Conservation (phyloP, 2,113 vertebrate species). For the Phaetusa simplex region DNA sequence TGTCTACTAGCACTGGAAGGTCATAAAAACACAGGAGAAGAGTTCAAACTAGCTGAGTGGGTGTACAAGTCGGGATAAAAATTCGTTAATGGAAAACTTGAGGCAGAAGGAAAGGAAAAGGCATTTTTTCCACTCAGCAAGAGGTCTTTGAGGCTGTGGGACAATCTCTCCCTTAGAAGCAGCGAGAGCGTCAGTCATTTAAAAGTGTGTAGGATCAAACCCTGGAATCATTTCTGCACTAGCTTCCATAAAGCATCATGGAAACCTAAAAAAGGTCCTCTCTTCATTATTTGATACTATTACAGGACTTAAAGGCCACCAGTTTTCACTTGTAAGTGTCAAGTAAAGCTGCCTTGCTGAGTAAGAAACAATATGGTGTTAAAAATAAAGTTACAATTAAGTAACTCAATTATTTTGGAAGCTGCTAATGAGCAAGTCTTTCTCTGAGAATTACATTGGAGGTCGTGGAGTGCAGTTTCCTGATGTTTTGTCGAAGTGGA, state of each 20-base stretch:
- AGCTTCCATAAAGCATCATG: not conserved
- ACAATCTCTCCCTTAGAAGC: not conserved
- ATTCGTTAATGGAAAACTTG: slow-evolving; percentile 12
- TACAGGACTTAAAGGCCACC: not conserved
- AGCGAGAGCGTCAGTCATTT: not conserved
- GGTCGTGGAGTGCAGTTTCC: not conserved
- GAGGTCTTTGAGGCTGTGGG: slow-evolving; percentile 23
- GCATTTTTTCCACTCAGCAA: slow-evolving; percentile 23
- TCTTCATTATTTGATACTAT: not conserved
- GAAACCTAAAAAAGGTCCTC: not conserved
- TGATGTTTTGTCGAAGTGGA: not conserved
- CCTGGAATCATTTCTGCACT: not conserved
- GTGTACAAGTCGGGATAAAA: slow-evolving; percentile 25
- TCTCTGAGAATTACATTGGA: not conserved
- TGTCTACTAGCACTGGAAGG: not conserved
- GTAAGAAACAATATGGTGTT: not conserved
- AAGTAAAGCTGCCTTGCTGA: not conserved
- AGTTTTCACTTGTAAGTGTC: not conserved
- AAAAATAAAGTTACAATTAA: not conserved
- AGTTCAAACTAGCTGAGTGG: slow-evolving; percentile 23
- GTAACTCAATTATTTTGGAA: not conserved
- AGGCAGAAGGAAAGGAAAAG: slow-evolving; percentile 34
- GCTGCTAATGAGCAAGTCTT: not conserved
- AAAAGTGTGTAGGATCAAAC: not conserved
- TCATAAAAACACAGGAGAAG: slow-evolving; percentile 18